Conservation (phyloP, 1,140 invertebrate species). For the Cherax destructor region DNA sequence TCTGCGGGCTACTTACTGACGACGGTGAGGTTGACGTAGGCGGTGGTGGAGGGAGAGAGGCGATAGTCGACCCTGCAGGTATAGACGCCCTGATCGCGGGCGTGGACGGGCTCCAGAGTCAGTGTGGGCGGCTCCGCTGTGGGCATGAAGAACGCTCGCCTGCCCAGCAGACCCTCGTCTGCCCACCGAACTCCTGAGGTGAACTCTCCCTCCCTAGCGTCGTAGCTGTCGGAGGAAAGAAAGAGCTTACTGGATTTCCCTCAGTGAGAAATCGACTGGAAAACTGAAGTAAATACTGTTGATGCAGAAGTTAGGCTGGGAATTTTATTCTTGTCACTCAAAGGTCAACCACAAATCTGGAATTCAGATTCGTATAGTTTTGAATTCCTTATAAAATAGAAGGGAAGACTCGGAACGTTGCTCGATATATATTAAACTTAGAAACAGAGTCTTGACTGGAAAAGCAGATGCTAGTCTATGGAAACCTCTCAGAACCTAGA, state of each 20-base stretch:
- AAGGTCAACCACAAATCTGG: too few relatives aligned
- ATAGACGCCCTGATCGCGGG: conserved; percentile 57
- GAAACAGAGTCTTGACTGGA: neutral
- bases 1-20: conserved; percentile 47
- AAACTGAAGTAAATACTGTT: neutral
- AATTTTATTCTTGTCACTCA: too few relatives aligned
- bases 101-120: conserved; percentile 39
- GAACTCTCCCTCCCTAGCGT: conserved; percentile 55
- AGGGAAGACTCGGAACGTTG: too few relatives aligned
- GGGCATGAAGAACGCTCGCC: conserved; percentile 52
- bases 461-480: neutral
- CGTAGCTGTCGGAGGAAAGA: conserved; percentile 45
- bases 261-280: neutral
- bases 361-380: too few relatives aligned
- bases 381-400: too few relatives aligned
- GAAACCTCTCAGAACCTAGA: too few relatives aligned
- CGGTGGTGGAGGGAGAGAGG: conserved; percentile 47
- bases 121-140: conserved; percentile 55
- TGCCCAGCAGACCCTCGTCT: conserved; percentile 48
- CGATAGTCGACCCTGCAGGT: conserved; percentile 66
- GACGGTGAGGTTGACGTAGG: conserved; percentile 58
- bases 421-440: too few relatives aligned
- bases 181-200: conserved; percentile 53
- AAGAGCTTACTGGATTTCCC: neutral
- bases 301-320: neutral